phyloP scores from a whole-genome alignment of 2,888 invertebrate genomes.

The Augiades crinisus region DNA sequence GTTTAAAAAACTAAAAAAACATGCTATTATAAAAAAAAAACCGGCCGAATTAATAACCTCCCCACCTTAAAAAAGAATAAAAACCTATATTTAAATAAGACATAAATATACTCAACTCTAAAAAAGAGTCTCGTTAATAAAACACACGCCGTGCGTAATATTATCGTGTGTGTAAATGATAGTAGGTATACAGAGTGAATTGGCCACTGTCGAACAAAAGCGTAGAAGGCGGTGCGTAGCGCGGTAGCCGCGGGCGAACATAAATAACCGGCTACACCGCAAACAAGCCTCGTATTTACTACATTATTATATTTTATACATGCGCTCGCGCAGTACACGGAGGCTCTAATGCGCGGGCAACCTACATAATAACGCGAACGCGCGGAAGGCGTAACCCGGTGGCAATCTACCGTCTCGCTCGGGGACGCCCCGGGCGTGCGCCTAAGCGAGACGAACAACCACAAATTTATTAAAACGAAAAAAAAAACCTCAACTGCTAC shows the following conservation, averaged over 20 bases:
- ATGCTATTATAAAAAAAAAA: no score
- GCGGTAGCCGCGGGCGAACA: conserved; percentile 65
- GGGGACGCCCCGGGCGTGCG: conserved; percentile 71
- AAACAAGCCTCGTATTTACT: conserved; percentile 68
- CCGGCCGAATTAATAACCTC: no score
- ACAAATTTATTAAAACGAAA: conserved; percentile 81
- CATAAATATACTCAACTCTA: no score
- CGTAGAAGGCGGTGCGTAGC: conserved; percentile 63
- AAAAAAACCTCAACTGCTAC: conserved; percentile 65
- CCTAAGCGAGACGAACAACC: conserved; percentile 77
- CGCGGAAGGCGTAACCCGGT: conserved; percentile 81
- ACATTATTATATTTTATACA: conserved; percentile 75
- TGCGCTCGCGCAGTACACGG: conserved; percentile 65
- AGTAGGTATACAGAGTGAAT: conserved; percentile 23
- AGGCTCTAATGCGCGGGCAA: conserved; percentile 74
- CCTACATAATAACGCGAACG: conserved; percentile 78
- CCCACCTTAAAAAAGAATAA: no score
- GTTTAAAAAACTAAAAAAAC: no score
- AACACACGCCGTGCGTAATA: neutral
- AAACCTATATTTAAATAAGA: no score
- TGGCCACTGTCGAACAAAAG: conserved; percentile 38
- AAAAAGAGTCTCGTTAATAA: neutral
- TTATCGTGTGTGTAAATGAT: neutral
- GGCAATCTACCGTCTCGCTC: conserved; percentile 72
- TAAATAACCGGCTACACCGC: conserved; percentile 69